Evolutionary conservation across 2,113 vertebrate species (phyloP).

Genomic region (Pomatorhinus ruficollis): DNA sequence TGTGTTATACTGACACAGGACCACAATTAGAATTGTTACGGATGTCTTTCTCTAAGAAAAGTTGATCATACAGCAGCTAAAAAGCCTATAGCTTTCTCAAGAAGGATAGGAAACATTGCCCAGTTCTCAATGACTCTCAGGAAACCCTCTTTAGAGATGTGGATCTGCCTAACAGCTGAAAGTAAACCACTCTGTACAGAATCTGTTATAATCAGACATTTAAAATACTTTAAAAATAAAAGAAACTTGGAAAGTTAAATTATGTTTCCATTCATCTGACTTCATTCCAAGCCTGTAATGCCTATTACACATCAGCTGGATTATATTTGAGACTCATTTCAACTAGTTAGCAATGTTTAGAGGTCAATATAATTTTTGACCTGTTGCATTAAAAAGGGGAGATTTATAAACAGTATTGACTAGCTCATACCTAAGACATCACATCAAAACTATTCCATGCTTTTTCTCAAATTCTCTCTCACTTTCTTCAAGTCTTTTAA

Average conservation of each 20-base stretch:
- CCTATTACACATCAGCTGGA: not conserved
- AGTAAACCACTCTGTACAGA: not conserved
- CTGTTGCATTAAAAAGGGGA: not conserved
- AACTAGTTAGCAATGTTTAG: not conserved
- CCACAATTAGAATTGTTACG: not conserved
- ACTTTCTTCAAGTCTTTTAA: not conserved
- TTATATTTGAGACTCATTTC: not conserved
- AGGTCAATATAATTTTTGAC: not conserved
- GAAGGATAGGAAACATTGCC: not conserved
- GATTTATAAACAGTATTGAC: not conserved
- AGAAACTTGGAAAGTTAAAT: conserved; percentile 8
- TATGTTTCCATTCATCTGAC: conserved; percentile 4
- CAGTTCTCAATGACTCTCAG: not conserved
- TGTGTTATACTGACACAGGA: not conserved
- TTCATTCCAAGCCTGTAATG: not conserved
- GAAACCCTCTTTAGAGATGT: not conserved
- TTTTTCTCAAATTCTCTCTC: not conserved
- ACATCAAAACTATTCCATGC: not conserved
- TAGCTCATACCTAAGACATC: not conserved
- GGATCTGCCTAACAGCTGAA: not conserved
- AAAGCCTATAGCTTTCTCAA: not conserved
- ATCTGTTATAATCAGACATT: not conserved
- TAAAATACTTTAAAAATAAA: not conserved
- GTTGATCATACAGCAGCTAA: not conserved
- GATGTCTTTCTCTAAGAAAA: not conserved